Evolutionary conservation across 1,140 invertebrate species (phyloP).

Genomic region (Trichoplusia ni): DNA sequence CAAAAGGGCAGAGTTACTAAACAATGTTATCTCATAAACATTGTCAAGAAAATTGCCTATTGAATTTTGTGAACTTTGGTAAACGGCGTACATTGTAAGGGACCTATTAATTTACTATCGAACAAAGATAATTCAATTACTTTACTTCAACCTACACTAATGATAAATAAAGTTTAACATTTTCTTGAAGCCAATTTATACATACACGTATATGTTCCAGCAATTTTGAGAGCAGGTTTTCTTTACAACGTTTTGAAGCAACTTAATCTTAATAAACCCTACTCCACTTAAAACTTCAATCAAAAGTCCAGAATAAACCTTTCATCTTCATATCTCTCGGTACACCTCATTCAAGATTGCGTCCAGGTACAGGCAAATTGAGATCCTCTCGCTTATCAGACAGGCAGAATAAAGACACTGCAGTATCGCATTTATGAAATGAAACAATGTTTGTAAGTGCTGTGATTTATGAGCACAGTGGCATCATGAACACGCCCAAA

Average conservation of each 20-base stretch:
- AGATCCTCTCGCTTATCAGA: conserved; percentile 6
- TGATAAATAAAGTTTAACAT: background rate
- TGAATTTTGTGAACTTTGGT: conserved; percentile 11
- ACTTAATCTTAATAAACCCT: too few relatives aligned
- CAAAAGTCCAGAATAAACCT: background rate
- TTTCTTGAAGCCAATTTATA: too few relatives aligned
- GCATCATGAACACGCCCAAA: conserved; percentile 24
- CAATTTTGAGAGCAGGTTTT: too few relatives aligned
- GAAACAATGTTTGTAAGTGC: conserved; percentile 64
- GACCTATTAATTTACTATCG: background rate
- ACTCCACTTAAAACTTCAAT: background rate
- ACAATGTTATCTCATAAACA: conserved; percentile 16
- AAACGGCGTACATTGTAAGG: too few relatives aligned
- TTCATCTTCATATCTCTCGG: conserved; percentile 8
- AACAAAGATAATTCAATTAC: too few relatives aligned
- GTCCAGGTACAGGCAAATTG: conserved; percentile 3
- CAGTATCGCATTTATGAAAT: conserved; percentile 48
- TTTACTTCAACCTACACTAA: background rate
- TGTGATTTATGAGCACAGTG: conserved; percentile 64
- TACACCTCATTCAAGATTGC: conserved; percentile 6
- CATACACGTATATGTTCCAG: too few relatives aligned
- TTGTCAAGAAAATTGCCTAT: background rate
- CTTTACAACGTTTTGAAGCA: too few relatives aligned
- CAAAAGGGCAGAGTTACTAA: conserved; percentile 17
- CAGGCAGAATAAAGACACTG: conserved; percentile 10